A percentile compares a stretch with the other conserved stretches of the same genome.
phyloP scores from a whole-genome alignment of 1,140 invertebrate genomes.

The Formica exsecta region DNA sequence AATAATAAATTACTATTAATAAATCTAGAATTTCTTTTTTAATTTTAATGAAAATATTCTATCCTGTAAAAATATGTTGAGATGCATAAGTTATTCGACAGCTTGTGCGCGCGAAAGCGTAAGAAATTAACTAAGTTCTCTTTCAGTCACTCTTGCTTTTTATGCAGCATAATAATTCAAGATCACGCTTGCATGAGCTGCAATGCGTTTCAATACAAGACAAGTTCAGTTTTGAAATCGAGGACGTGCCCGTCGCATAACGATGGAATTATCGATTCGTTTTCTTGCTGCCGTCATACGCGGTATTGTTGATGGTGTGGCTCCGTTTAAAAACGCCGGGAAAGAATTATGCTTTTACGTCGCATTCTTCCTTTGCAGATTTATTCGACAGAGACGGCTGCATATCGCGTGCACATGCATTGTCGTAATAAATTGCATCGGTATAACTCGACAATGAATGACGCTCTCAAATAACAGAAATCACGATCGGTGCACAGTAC shows the following conservation, averaged over 20 bases:
- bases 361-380: constrained; percentile 24
- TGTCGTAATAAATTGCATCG: constrained; percentile 50
- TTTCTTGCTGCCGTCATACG: constrained; percentile 43
- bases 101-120: not conserved
- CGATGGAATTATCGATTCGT: constrained; percentile 51
- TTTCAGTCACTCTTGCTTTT: not conserved
- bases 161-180: not conserved
- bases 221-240: constrained; percentile 45
- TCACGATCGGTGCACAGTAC: not conserved
- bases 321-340: constrained; percentile 33
- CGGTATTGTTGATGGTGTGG: constrained; percentile 14
- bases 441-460: constrained; percentile 3
- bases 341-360: constrained; percentile 42
- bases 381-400: constrained; percentile 25
- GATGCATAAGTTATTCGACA: not conserved
- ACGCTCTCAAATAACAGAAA: constrained; percentile 55
- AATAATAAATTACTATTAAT: not conserved
- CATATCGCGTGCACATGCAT: constrained; percentile 12
- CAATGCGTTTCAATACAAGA: constrained; percentile 35
- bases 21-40: not conserved
- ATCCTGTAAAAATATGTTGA: not conserved
- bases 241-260: constrained; percentile 36
- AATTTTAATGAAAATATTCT: not conserved
- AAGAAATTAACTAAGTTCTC: constrained; percentile 9
- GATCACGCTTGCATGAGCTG: not conserved